Evolutionary conservation across 1,140 invertebrate species (phyloP).

Genomic region (Ceratoteleas bidentatus): DNA sequence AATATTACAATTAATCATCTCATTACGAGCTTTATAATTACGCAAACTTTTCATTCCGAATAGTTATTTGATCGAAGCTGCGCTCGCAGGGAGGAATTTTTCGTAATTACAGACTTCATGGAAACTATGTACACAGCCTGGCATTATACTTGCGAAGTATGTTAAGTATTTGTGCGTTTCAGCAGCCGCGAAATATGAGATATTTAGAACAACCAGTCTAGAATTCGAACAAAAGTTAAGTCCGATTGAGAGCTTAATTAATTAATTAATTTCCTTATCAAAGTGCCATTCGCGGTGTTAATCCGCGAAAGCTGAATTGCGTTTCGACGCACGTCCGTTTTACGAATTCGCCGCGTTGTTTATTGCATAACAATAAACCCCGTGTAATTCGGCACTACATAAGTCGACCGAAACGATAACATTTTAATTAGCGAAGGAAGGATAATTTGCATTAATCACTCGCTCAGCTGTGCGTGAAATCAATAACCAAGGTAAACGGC

Average conservation of each 20-base stretch:
- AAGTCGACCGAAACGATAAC: slow-evolving; percentile 4
- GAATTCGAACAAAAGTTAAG: not conserved
- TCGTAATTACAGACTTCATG: slow-evolving; percentile 3
- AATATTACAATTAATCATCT: slow-evolving; percentile 5
- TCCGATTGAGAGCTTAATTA: not conserved
- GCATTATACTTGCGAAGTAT: not conserved
- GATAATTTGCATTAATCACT: slow-evolving; percentile 19
- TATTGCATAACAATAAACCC: not conserved
- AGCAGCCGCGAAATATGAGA: not conserved
- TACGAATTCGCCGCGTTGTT: not conserved
- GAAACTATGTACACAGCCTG: not conserved
- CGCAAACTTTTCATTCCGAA: not conserved
- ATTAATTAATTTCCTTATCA: not conserved
- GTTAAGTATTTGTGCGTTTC: slow-evolving; percentile 3
- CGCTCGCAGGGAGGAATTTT: not conserved
- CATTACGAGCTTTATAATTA: slow-evolving; percentile 6
- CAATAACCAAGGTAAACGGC: slow-evolving; percentile 9
- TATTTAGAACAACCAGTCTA: too few species aligned
- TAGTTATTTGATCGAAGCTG: not conserved
- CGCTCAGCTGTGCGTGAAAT: slow-evolving; percentile 10
- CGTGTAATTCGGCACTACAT: too few species aligned
- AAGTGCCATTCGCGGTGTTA: not conserved
- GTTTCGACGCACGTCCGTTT: too few species aligned
- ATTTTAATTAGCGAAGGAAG: slow-evolving; percentile 13
- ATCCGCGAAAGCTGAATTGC: too few species aligned